A percentile compares a stretch with the other conserved stretches of the same genome.
Evolutionary conservation across 2,113 vertebrate genomes (phyloP).

Genomic region (Fukomys damarensis): DNA sequence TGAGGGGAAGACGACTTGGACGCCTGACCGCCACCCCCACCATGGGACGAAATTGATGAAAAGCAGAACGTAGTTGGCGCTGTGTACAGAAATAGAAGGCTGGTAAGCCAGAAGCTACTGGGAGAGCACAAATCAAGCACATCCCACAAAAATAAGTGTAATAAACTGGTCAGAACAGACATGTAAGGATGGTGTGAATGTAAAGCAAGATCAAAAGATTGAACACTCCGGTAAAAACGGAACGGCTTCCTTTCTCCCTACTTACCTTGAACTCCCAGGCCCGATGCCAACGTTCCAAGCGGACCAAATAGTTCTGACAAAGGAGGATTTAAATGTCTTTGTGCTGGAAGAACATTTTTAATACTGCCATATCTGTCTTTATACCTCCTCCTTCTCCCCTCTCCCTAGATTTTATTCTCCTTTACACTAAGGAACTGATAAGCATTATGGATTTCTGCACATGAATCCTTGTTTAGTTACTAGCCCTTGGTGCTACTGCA

Average conservation of each 20-base stretch:
- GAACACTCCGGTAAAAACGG: neutral
- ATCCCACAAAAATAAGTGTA: neutral
- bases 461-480: conserved; percentile 64
- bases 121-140: neutral
- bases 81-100: neutral
- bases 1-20: neutral
- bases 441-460: conserved; percentile 15
- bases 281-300: conserved; percentile 10
- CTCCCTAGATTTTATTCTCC: conserved; percentile 38
- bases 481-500: conserved; percentile 36
- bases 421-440: conserved; percentile 36
- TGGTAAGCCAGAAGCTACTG: neutral
- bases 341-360: conserved; percentile 22
- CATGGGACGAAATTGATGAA: neutral
- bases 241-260: neutral
- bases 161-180: neutral
- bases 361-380: neutral
- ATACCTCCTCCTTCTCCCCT: neutral
- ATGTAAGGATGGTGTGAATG: accelerated
- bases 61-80: neutral
- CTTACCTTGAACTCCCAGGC: neutral
- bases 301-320: conserved; percentile 49
- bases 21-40: neutral
- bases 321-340: conserved; percentile 38
- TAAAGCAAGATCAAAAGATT: neutral